Conservation (phyloP, 35 echinoderm and acorn worm species). For the Apostichopus parvimensis region DNA sequence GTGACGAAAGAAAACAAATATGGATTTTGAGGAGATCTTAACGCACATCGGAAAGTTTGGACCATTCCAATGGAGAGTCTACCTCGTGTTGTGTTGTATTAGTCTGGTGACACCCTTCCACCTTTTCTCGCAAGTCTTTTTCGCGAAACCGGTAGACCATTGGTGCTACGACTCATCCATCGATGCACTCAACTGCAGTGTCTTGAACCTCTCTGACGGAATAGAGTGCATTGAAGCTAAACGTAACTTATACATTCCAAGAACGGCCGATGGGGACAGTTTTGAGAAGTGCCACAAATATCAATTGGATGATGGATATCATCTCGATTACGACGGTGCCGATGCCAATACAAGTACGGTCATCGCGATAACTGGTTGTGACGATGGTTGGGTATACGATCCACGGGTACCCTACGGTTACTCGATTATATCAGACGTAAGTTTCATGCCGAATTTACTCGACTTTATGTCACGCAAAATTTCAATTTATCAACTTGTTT, state of each 20-base stretch:
- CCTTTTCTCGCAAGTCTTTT: constrained; percentile 48
- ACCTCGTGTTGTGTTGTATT: constrained; percentile 20
- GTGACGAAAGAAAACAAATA: background rate
- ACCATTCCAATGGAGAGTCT: constrained; percentile 17
- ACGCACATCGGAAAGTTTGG: constrained; percentile 41
- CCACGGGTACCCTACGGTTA: background rate
- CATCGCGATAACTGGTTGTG: background rate
- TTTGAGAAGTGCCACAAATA: constrained; percentile 5
- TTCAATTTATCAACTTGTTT: too few species aligned
- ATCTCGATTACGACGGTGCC: background rate
- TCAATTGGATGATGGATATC: background rate
- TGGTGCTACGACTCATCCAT: constrained; percentile 29
- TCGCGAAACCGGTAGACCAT: constrained; percentile 20
- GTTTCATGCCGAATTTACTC: background rate
- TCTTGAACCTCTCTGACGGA: constrained; percentile 2
- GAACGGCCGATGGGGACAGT: background rate
- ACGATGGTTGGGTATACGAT: constrained; percentile 3
- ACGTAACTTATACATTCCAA: background rate
- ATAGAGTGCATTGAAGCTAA: background rate
- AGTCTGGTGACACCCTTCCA: constrained; percentile 16
- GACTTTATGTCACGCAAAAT: too few species aligned
- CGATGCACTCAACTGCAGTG: constrained; percentile 1
- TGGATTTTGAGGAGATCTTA: constrained; percentile 50
- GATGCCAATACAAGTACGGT: background rate
- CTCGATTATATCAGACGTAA: constrained; percentile 33